These are phyloP conservation scores for Pachypanchax playfairii DNA, from an alignment of 2,113 vertebrate genomes.

Conservation along the genomic window DNA sequence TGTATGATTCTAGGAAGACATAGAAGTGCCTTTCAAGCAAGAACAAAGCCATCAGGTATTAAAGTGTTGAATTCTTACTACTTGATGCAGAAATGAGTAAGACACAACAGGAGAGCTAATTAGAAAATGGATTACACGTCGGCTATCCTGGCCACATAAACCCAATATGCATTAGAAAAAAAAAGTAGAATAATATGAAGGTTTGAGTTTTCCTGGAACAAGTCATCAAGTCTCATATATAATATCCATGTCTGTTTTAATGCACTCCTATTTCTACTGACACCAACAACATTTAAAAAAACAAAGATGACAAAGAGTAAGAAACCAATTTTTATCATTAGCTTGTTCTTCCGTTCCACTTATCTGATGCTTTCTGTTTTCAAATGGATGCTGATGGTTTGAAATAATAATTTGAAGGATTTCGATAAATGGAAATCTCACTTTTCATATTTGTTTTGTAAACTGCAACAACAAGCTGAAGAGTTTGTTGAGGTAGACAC, in stretches of 20 bases:
- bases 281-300: background rate
- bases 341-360: background rate
- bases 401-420: no score
- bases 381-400: background rate
- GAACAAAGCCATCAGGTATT: constrained; percentile 51
- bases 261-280: background rate
- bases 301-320: background rate
- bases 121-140: constrained; percentile 36
- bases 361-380: background rate
- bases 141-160: constrained; percentile 24
- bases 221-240: no score
- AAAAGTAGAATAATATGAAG: no score
- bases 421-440: no score
- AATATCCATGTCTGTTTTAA: no score
- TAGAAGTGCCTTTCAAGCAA: constrained; percentile 28
- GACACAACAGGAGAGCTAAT: constrained; percentile 20
- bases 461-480: background rate
- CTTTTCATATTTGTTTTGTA: background rate
- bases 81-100: constrained; percentile 35
- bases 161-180: no score
- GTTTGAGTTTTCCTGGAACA: no score
- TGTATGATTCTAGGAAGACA: constrained; percentile 31
- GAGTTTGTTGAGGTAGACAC: background rate
- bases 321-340: background rate
- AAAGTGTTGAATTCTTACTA: constrained; percentile 19